phyloP scores from a whole-genome alignment of 2,888 invertebrate species.

The Nephrotoma appendiculata region DNA sequence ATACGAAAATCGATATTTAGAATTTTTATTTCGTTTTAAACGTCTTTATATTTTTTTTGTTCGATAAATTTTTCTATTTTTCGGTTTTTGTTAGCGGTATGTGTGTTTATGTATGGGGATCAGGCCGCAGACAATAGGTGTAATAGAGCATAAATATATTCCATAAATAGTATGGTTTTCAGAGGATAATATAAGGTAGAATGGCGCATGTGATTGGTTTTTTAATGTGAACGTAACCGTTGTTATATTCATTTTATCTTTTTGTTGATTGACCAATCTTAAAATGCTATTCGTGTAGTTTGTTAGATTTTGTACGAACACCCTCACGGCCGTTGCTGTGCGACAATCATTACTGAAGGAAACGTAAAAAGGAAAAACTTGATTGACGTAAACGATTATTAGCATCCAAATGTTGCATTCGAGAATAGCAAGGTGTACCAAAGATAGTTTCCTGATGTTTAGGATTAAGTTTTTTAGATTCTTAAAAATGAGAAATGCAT shows the following conservation, averaged over 20 bases:
- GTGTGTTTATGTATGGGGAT: not conserved
- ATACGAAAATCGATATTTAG: not conserved
- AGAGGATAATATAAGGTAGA: not conserved
- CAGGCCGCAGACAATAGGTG: not conserved
- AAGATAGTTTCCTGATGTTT: no score
- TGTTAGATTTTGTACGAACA: no score
- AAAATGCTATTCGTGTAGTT: no score
- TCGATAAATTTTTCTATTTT: not conserved
- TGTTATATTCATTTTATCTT: not conserved
- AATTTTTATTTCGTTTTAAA: not conserved
- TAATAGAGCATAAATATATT: not conserved
- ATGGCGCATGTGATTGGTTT: not conserved
- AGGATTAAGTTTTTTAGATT: no score
- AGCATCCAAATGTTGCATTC: no score
- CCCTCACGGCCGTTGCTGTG: no score
- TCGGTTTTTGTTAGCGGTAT: not conserved
- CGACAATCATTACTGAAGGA: no score
- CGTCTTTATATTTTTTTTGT: not conserved
- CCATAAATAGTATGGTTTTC: not conserved
- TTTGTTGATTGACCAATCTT: no score
- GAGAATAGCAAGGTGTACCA: no score
- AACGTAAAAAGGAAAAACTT: no score
- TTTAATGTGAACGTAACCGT: not conserved
- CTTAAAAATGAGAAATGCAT: no score
- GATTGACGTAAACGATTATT: no score